Evolutionary conservation across 2,888 invertebrate species (phyloP), one percentile per base, ranked within the genome.

Genomic region (Troglohyphantes excavatus): DNA sequence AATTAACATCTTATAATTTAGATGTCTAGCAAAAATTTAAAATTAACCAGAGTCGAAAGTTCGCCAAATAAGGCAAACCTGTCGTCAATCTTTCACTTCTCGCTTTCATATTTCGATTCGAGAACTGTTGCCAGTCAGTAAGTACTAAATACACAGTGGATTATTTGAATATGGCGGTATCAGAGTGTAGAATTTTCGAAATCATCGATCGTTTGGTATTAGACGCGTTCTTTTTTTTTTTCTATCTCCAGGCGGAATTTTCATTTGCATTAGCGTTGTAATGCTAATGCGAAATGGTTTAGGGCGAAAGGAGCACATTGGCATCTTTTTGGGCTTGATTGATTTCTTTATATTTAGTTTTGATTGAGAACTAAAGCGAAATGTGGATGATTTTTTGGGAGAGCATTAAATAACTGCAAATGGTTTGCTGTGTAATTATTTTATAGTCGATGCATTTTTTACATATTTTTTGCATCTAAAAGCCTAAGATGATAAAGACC

Each of bases 211-310:
- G 39, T 61, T 39, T 19, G 19, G 26, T 61, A 46, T 72, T 23
- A 21, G 39, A 72, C 43, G n/a, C n/a, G n/a, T n/a, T n/a, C n/a
- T n/a, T n/a, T n/a, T n/a, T n/a, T n/a, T n/a, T n/a, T n/a, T n/a
- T n/a, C n/a, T n/a, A 72, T 43, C 23, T 72, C 23, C 59, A 59
- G 23, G 23, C n/a, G n/a, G 46, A 27, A 27, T 19, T 59, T 59
- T 75, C 27, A 13, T 29, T 86, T 63, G 46, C 73, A 81, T 87
- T 87, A 79, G 65, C 33, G 73, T 21, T 23, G 85, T 43, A 67
- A 87, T 81, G 87, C 81, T 87, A 87, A 87, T 87, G 87, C 75
- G 46, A 43, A 26, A 39, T 82, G 46, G 3, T 17, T 17, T 39
- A 21, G 65, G 46, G 27, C 26, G 59, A 21, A 46, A 53, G 84